Percentiles rank a stretch among this genome's conserved stretches.
Evolutionary conservation across 2,888 invertebrate genomes (phyloP).

Genomic region (Hemicrepidius hirtus): DNA sequence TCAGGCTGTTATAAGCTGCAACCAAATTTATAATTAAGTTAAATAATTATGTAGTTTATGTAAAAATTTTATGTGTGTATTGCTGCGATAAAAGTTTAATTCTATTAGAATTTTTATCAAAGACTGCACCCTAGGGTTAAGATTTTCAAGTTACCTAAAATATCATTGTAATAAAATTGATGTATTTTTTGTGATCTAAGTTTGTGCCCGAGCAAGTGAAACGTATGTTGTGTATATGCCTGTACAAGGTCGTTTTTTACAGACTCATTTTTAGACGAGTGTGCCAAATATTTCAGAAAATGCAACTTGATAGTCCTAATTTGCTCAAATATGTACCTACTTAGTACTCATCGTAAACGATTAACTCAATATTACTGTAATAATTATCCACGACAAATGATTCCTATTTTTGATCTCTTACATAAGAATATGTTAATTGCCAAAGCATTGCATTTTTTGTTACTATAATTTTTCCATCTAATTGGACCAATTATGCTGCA

Average conservation of each 20-base stretch:
- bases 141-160: constrained; percentile 44
- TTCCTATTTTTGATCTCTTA: constrained; percentile 34
- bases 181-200: constrained; percentile 22
- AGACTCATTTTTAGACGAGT: neutral
- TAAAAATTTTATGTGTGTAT: constrained; percentile 46
- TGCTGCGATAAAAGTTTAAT: constrained; percentile 23
- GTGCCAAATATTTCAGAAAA: constrained; percentile 31
- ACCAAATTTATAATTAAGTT: constrained; percentile 57
- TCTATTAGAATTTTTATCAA: constrained; percentile 21
- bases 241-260: constrained; percentile 4
- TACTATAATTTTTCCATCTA: neutral
- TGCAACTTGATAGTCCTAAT: constrained; percentile 51
- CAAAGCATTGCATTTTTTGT: neutral
- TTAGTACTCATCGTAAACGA: constrained; percentile 44
- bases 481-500: neutral
- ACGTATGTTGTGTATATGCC: neutral
- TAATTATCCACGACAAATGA: constrained; percentile 42
- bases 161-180: constrained; percentile 25
- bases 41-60: constrained; percentile 46
- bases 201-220: constrained; percentile 20
- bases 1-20: constrained; percentile 61
- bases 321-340: constrained; percentile 61
- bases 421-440: neutral
- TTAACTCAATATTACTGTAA: neutral
- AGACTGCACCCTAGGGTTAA: constrained; percentile 36